These are phyloP conservation scores for Chaetura pelagica DNA, from an alignment of 2,113 vertebrate genomes.

Conservation along the genomic window DNA sequence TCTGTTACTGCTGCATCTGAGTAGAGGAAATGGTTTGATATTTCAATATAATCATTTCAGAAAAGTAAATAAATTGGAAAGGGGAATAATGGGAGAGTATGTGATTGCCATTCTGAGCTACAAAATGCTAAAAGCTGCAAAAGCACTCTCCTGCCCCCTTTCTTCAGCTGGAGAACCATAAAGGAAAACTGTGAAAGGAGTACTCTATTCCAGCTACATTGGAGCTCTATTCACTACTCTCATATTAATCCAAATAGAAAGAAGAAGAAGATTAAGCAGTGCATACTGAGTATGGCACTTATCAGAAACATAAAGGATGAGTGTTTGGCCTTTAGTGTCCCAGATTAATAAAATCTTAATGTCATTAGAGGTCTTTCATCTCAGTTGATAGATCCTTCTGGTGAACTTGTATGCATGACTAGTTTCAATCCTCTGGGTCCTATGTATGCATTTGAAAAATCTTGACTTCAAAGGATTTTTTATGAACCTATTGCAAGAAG, in stretches of 20 bases:
- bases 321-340: not conserved
- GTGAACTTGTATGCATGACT: not conserved
- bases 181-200: not conserved
- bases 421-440: not conserved
- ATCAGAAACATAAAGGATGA: not conserved
- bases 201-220: not conserved
- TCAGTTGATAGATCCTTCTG: not conserved
- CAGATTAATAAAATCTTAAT: not conserved
- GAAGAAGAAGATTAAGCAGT: not conserved
- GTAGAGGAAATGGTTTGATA: not conserved
- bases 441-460: not conserved
- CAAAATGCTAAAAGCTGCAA: not conserved
- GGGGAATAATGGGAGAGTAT: not conserved
- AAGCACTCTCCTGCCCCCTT: not conserved
- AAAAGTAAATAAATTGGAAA: not conserved
- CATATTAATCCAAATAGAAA: not conserved
- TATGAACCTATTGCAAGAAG: not conserved
- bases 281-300: not conserved
- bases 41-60: not conserved
- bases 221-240: not conserved
- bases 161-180: not conserved
- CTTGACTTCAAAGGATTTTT: not conserved
- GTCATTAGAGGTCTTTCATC: not conserved
- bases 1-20: not conserved
- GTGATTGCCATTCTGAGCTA: not conserved